These are phyloP conservation scores for Abramis brama DNA, from an alignment of 2,113 vertebrate species.

Conservation along the genomic window DNA sequence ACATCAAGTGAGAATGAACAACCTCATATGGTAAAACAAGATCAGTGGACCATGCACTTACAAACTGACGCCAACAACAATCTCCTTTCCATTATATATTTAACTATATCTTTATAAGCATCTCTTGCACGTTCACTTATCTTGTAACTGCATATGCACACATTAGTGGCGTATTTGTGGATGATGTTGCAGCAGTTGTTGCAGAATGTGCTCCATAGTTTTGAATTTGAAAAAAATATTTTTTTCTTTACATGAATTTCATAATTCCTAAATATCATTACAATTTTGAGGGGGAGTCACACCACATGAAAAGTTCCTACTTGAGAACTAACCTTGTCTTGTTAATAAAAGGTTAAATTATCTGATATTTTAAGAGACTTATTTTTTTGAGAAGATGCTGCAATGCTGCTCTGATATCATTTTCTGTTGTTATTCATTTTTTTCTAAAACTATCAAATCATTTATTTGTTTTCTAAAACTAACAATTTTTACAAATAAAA, in stretches of 20 bases:
- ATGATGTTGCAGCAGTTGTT: background rate
- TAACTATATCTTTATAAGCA: background rate
- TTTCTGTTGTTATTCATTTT: too few relatives aligned
- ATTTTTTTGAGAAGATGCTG: too few relatives aligned
- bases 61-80: background rate
- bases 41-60: background rate
- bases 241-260: too few relatives aligned
- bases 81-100: background rate
- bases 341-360: too few relatives aligned
- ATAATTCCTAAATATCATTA: too few relatives aligned
- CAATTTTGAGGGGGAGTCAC: background rate
- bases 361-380: too few relatives aligned
- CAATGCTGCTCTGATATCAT: too few relatives aligned
- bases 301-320: too few relatives aligned
- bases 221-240: background rate
- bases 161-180: background rate
- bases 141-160: background rate
- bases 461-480: too few relatives aligned
- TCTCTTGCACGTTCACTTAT: background rate
- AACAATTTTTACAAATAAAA: too few relatives aligned
- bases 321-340: too few relatives aligned
- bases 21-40: conserved; percentile 7
- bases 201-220: background rate
- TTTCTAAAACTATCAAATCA: too few relatives aligned
- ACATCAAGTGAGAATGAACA: background rate